Conservation (phyloP, 2,113 vertebrate genomes). For the Gila orcuttii region DNA sequence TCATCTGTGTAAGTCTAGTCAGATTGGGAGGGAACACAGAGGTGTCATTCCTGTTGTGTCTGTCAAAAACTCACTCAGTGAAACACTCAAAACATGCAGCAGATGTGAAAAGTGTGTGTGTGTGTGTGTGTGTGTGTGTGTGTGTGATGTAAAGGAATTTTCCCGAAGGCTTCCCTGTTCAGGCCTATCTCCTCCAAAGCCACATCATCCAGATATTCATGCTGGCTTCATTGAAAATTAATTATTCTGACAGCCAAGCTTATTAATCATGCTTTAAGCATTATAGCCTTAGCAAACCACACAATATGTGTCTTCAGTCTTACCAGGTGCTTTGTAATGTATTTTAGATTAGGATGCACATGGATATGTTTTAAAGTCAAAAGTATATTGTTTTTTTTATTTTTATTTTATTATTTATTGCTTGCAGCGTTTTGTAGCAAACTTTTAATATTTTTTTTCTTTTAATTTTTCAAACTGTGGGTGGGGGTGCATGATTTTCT, state of each 20-base stretch:
- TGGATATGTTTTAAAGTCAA: not conserved
- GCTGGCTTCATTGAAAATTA: slow-evolving; percentile 62
- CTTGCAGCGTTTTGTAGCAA: not conserved
- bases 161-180: slow-evolving; percentile 54
- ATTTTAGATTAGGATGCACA: not conserved
- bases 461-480: not conserved
- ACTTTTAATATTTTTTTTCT: not conserved
- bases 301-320: slow-evolving; percentile 51
- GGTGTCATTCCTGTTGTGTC: slow-evolving; percentile 58
- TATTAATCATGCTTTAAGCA: slow-evolving; percentile 59
- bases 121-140: slow-evolving; percentile 38
- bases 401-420: not conserved
- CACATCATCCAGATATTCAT: slow-evolving; percentile 56
- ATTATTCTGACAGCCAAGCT: slow-evolving; percentile 60
- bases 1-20: slow-evolving; percentile 66
- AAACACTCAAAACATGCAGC: slow-evolving; percentile 50
- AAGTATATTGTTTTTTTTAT: not conserved
- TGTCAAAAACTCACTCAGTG: slow-evolving; percentile 53
- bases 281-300: slow-evolving; percentile 47
- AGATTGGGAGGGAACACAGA: slow-evolving; percentile 62
- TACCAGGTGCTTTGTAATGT: slow-evolving; percentile 50
- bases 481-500: not conserved
- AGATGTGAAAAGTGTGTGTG: slow-evolving; percentile 54
- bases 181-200: slow-evolving; percentile 51
- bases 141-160: slow-evolving; percentile 56